These are phyloP conservation scores for Cebidichthys violaceus DNA, from an alignment of 2,113 vertebrate genomes.

Conservation along the genomic window DNA sequence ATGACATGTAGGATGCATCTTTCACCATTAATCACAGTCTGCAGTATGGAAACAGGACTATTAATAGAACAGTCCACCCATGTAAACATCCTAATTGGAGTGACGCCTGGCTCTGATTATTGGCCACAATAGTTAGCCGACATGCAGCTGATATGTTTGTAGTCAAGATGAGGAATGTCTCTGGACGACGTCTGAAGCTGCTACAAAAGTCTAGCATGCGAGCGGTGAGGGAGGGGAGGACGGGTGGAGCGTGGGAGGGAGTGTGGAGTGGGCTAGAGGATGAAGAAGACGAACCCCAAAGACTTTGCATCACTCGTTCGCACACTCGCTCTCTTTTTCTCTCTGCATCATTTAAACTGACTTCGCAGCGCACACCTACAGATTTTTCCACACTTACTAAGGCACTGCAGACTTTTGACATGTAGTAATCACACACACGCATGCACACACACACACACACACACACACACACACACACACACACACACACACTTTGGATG, in stretches of 20 bases:
- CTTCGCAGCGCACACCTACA: constrained; percentile 64
- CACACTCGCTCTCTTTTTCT: constrained; percentile 43
- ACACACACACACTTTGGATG: constrained; percentile 31
- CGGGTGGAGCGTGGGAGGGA: not conserved
- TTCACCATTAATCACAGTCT: constrained; percentile 24
- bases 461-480: constrained; percentile 20
- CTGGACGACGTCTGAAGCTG: constrained; percentile 16
- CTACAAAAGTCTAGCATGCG: not conserved
- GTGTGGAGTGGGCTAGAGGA: not conserved
- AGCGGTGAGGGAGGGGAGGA: not conserved
- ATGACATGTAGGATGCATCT: not conserved
- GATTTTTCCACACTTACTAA: constrained; percentile 53
- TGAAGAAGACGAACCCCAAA: constrained; percentile 32
- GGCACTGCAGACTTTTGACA: constrained; percentile 65
- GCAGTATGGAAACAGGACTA: constrained; percentile 15
- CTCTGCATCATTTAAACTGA: constrained; percentile 45
- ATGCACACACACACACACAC: constrained; percentile 3
- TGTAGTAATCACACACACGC: constrained; percentile 51
- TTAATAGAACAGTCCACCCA: constrained; percentile 23
- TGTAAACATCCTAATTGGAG: constrained; percentile 30
- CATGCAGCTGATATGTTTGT: constrained; percentile 15
- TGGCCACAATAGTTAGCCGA: not conserved
- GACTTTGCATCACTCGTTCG: constrained; percentile 49
- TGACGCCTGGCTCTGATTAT: constrained; percentile 25
- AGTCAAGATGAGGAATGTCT: constrained; percentile 34